phyloP scores from a whole-genome alignment of 2,113 vertebrate genomes.

The Myanophis thanlyinensis region DNA sequence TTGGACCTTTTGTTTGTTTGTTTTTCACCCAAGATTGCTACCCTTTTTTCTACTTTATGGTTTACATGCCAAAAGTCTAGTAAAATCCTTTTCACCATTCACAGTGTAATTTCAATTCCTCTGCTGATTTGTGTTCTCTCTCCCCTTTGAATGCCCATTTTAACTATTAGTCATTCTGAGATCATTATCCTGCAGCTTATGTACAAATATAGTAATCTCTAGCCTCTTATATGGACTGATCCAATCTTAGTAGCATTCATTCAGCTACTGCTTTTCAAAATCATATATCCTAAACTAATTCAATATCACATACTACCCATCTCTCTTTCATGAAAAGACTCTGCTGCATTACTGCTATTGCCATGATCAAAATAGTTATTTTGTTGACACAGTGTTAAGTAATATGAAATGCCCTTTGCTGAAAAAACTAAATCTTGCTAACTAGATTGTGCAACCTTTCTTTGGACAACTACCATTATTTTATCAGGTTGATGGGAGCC shows the following conservation, averaged over 20 bases:
- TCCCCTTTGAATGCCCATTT: neutral
- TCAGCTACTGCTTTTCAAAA: neutral
- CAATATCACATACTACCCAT: neutral
- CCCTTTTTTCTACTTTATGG: neutral
- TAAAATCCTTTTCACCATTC: neutral
- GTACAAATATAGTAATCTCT: neutral
- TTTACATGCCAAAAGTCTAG: neutral
- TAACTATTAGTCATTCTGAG: neutral
- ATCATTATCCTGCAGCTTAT: neutral
- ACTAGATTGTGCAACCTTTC: neutral
- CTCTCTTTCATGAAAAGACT: neutral
- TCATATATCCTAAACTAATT: neutral
- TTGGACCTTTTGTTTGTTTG: neutral
- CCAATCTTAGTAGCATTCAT: neutral
- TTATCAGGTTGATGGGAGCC: neutral
- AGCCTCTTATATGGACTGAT: neutral
- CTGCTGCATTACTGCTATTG: neutral
- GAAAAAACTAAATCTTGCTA: neutral
- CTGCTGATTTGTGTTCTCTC: neutral
- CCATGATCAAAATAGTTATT: neutral
- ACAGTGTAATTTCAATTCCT: neutral
- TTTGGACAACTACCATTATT: neutral
- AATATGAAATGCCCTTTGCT: neutral
- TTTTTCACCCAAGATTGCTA: neutral
- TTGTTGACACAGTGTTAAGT: neutral